Evolutionary conservation across 2,113 vertebrate species (phyloP).

Genomic region (Odocoileus hemionus): DNA sequence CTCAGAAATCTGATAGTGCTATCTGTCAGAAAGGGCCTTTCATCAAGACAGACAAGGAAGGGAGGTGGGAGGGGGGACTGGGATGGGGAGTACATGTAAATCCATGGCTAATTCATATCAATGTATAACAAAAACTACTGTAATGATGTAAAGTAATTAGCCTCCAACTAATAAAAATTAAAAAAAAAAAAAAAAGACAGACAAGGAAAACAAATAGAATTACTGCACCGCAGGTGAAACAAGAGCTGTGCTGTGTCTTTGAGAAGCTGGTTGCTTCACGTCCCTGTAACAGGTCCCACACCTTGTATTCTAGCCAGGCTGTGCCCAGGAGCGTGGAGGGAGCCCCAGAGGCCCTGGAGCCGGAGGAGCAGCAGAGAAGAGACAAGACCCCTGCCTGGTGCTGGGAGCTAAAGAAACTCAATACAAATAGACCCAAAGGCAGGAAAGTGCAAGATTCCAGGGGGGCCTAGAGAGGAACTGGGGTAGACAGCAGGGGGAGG

Average conservation of each 20-base stretch:
- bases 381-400: background rate
- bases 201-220: too few species aligned
- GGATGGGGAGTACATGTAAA: too few species aligned
- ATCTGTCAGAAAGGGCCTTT: background rate
- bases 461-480: rapidly evolving
- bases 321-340: rapidly evolving
- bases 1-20: background rate
- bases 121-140: too few species aligned
- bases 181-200: too few species aligned
- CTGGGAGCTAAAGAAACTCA: background rate
- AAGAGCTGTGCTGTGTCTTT: rapidly evolving
- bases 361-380: background rate
- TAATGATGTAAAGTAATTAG: too few species aligned
- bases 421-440: too few species aligned
- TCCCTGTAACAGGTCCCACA: rapidly evolving
- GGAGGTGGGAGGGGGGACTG: too few species aligned
- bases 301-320: background rate
- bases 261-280: too few species aligned
- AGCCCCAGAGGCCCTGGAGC: rapidly evolving
- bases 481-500: background rate
- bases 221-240: rapidly evolving
- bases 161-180: too few species aligned
- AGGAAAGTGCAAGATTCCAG: background rate
- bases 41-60: background rate
- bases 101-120: too few species aligned